phyloP scores from a whole-genome alignment of 2,797 vertebrate genomes.

The Pseudomugil tenellus region DNA sequence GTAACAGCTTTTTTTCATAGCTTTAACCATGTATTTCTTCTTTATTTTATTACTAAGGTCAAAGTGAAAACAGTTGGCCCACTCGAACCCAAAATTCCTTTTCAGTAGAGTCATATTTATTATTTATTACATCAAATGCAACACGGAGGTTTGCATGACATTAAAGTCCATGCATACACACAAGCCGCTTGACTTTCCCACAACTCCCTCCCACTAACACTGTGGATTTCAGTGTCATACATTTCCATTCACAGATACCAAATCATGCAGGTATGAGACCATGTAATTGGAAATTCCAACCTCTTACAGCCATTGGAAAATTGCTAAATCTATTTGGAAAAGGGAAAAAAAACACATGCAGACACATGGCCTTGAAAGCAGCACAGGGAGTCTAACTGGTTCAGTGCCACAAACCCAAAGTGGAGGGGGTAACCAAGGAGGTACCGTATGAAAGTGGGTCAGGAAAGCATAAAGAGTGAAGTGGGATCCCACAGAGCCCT shows the following conservation, averaged over 20 bases:
- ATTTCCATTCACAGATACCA: conserved; percentile 56
- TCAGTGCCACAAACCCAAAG: conserved; percentile 53
- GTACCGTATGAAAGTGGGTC: conserved; percentile 62
- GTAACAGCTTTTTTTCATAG: neutral
- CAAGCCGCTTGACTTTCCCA: conserved; percentile 46
- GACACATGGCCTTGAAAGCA: conserved; percentile 57
- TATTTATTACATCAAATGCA: conserved; percentile 42
- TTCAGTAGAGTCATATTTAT: conserved; percentile 10
- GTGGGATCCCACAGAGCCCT: conserved; percentile 44
- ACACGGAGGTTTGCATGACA: conserved; percentile 29
- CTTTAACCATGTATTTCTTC: neutral
- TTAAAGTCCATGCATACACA: conserved; percentile 29
- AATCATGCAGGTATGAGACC: conserved; percentile 55
- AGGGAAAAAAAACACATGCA: conserved; percentile 21
- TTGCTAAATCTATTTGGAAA: conserved; percentile 55
- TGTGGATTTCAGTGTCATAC: conserved; percentile 32
- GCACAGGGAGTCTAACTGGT: conserved; percentile 51
- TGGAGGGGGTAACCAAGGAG: conserved; percentile 29
- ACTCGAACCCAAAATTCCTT: conserved; percentile 17
- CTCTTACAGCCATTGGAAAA: conserved; percentile 58
- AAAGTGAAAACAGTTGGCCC: conserved; percentile 1
- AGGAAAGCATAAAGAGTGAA: conserved; percentile 56
- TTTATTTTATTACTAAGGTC: conserved; percentile 3
- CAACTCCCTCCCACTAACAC: conserved; percentile 25
- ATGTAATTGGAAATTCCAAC: conserved; percentile 66